Evolutionary conservation across 2,797 vertebrate species (phyloP).

Genomic region (Hemibagrus guttatus): DNA sequence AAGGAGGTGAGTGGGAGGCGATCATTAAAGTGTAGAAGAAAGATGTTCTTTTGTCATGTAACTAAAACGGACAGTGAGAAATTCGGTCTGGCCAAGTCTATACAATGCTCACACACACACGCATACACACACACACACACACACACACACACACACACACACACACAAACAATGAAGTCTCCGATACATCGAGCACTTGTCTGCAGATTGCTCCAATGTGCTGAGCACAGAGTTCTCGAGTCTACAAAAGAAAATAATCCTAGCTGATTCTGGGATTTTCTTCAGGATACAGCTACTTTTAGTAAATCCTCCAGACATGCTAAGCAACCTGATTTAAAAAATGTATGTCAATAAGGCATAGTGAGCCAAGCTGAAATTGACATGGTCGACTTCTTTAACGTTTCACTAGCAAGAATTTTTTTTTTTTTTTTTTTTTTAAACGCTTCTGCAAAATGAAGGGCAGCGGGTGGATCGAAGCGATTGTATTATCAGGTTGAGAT

Average conservation of each 20-base stretch:
- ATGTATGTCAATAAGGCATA: conserved; percentile 51
- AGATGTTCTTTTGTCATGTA: conserved; percentile 46
- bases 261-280: conserved; percentile 44
- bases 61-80: conserved; percentile 48
- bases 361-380: conserved; percentile 40
- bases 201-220: conserved; percentile 34
- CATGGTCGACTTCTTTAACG: conserved; percentile 52
- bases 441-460: conserved; percentile 34
- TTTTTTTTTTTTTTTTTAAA: conserved; percentile 51
- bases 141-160: conserved; percentile 1
- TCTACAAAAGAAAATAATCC: conserved; percentile 56
- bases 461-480: conserved; percentile 41
- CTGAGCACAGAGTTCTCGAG: conserved; percentile 40
- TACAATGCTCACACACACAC: not conserved
- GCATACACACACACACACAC: conserved; percentile 23
- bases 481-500: conserved; percentile 61
- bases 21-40: conserved; percentile 50
- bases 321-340: conserved; percentile 59
- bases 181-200: conserved; percentile 24
- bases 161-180: conserved; percentile 22
- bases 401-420: conserved; percentile 54
- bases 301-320: conserved; percentile 57
- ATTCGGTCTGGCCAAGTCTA: conserved; percentile 36
- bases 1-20: conserved; percentile 42
- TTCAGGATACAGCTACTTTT: conserved; percentile 36